Conservation (phyloP, 1,140 invertebrate species). For the Eueides isabella region DNA sequence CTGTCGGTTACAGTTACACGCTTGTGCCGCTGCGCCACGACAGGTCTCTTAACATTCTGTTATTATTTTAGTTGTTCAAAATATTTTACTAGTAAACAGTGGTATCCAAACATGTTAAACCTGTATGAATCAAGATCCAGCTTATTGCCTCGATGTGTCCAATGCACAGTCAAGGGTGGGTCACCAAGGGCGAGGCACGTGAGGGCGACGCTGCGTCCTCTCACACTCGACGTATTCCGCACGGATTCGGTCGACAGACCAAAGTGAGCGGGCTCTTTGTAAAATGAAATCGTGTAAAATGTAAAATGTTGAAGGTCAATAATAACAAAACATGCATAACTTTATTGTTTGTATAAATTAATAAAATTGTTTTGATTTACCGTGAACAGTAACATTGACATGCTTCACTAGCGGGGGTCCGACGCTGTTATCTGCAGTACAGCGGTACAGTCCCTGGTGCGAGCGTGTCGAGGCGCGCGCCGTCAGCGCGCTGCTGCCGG, state of each 20-base stretch:
- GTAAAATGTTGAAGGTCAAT: not conserved
- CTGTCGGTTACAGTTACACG: too few relatives aligned
- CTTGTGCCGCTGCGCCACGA: too few relatives aligned
- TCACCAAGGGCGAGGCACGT: constrained; percentile 61
- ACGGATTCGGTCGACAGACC: constrained; percentile 40
- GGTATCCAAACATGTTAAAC: constrained; percentile 36
- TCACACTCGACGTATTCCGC: constrained; percentile 54
- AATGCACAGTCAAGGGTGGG: constrained; percentile 60
- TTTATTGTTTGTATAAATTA: not conserved
- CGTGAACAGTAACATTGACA: constrained; percentile 87
- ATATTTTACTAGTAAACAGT: not conserved
- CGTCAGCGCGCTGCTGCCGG: constrained; percentile 77
- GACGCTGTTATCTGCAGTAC: constrained; percentile 90
- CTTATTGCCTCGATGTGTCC: constrained; percentile 54
- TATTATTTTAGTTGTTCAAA: not conserved
- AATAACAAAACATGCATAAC: not conserved
- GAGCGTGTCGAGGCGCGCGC: constrained; percentile 84
- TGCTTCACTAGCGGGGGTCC: constrained; percentile 87
- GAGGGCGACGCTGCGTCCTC: constrained; percentile 53
- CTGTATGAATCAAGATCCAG: constrained; percentile 61
- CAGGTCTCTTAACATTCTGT: not conserved
- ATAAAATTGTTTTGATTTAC: constrained; percentile 51
- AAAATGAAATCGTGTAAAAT: not conserved
- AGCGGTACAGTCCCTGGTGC: constrained; percentile 89
- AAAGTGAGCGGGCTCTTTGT: constrained; percentile 65